phyloP scores from a whole-genome alignment of 2,888 invertebrate species.

The Ramazzottius varieornatus region DNA sequence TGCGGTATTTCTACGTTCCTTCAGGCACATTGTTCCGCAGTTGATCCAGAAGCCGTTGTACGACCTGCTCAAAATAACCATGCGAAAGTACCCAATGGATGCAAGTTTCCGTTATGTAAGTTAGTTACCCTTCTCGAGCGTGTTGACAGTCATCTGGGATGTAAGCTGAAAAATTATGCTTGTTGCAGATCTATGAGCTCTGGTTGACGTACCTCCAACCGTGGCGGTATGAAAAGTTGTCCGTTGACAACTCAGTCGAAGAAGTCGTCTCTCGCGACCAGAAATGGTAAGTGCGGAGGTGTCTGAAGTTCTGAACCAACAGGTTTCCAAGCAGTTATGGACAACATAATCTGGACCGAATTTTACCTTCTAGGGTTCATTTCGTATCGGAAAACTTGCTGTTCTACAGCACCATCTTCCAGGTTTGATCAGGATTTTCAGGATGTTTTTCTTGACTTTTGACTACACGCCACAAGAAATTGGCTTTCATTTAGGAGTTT shows the following conservation, averaged over 20 bases:
- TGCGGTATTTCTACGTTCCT: not conserved
- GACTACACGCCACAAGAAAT: no score
- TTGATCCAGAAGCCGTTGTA: not conserved
- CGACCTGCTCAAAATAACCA: not conserved
- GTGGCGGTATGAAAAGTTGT: not conserved
- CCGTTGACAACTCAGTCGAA: not conserved
- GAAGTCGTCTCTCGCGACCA: not conserved
- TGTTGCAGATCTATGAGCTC: not conserved
- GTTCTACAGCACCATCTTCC: not conserved
- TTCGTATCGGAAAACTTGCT: not conserved
- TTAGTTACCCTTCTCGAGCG: not conserved
- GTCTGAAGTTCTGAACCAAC: not conserved
- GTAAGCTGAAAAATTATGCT: no score
- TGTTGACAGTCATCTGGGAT: no score
- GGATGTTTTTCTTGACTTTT: no score
- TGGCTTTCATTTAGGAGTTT: no score
- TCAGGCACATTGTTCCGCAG: not conserved
- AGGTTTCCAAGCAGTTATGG: no score
- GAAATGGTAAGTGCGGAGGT: not conserved
- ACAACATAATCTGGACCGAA: no score
- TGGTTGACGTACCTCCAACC: not conserved
- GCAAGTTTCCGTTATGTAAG: constrained; percentile 2
- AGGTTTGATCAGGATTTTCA: no score
- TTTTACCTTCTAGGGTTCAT: not conserved
- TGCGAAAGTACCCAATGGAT: not conserved